Conservation (phyloP, 2,888 invertebrate genomes). For the Cryptosula pallasiana region DNA sequence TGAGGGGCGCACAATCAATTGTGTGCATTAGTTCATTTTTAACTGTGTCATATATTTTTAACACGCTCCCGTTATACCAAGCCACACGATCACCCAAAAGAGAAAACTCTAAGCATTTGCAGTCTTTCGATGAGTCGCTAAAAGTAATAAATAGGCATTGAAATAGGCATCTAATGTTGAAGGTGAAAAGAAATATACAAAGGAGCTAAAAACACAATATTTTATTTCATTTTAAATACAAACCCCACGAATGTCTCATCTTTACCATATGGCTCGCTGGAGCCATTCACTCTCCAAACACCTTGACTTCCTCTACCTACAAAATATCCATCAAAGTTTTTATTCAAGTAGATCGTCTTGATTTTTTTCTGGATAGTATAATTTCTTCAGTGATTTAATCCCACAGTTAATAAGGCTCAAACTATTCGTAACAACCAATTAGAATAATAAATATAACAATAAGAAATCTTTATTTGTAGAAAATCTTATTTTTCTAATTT, state of each 20-base stretch:
- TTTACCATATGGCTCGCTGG: background rate
- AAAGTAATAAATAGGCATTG: background rate
- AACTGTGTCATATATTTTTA: background rate
- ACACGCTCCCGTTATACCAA: background rate
- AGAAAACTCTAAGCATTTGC: slow-evolving; percentile 18
- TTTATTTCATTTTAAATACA: background rate
- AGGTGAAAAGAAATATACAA: too few species aligned
- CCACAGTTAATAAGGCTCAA: too few species aligned
- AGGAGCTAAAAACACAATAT: background rate
- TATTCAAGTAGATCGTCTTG: too few species aligned
- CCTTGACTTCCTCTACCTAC: slow-evolving; percentile 11
- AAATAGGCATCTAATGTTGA: too few species aligned
- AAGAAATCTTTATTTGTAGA: too few species aligned
- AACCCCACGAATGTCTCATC: background rate
- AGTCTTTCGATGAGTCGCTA: background rate
- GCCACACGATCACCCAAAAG: background rate
- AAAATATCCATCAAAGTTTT: too few species aligned
- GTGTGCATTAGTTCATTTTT: background rate
- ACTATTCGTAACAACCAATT: too few species aligned
- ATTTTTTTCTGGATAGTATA: too few species aligned
- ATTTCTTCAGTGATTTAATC: too few species aligned
- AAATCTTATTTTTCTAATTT: too few species aligned
- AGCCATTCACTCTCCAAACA: background rate
- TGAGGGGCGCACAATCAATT: background rate
- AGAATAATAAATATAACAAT: too few species aligned